These are phyloP conservation scores for Amphiprion ocellaris DNA, from an alignment of 2,113 vertebrate species.

Conservation along the genomic window DNA sequence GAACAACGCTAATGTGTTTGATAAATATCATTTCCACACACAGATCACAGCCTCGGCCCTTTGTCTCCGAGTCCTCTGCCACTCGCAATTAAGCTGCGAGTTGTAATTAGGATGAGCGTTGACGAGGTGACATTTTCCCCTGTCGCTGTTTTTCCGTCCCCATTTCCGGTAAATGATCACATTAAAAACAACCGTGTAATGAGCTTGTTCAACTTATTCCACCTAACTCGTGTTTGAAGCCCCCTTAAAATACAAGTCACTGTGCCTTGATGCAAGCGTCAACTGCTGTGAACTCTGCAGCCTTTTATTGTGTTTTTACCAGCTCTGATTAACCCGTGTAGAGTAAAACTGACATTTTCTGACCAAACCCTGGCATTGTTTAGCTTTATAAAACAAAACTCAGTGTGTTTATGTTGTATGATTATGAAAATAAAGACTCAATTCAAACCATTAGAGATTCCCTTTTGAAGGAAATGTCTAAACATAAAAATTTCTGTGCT, in stretches of 20 bases:
- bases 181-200: constrained; percentile 60
- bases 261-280: neutral
- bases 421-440: neutral
- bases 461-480: neutral
- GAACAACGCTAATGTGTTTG: constrained; percentile 41
- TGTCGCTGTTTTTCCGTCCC: constrained; percentile 50
- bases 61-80: constrained; percentile 59
- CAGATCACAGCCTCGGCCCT: constrained; percentile 20
- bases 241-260: constrained; percentile 39
- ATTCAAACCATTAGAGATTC: neutral
- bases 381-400: neutral
- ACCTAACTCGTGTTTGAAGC: constrained; percentile 48
- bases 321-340: neutral
- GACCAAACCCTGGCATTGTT: neutral
- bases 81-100: constrained; percentile 64
- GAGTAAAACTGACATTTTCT: neutral
- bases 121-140: constrained; percentile 53
- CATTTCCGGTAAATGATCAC: constrained; percentile 43
- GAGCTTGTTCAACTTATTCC: constrained; percentile 64
- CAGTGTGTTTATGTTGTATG: neutral
- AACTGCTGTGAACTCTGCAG: neutral
- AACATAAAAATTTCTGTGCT: neutral
- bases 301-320: neutral
- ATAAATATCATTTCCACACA: constrained; percentile 50
- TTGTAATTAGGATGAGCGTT: constrained; percentile 56